These are phyloP conservation scores for Podarcis siculus DNA, from an alignment of 2,797 vertebrate species.

Conservation along the genomic window DNA sequence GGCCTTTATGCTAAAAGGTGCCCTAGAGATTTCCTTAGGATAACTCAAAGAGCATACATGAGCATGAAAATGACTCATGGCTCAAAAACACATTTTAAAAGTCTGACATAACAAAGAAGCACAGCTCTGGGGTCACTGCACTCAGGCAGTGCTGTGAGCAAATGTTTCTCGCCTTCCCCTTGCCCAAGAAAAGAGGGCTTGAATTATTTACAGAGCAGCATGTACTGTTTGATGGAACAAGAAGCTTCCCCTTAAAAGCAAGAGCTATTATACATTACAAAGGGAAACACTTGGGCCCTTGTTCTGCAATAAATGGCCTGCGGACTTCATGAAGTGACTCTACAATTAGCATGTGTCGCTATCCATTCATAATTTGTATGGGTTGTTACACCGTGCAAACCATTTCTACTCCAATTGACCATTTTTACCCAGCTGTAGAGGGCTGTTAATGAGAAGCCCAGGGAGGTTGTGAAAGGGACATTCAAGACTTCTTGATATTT, in stretches of 20 bases:
- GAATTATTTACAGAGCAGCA: conserved; percentile 19
- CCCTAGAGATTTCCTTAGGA: conserved; percentile 10
- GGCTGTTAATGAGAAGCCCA: conserved; percentile 3
- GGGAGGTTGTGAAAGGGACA: not conserved
- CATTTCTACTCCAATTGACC: not conserved
- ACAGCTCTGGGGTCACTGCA: conserved; percentile 30
- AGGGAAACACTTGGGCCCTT: not conserved
- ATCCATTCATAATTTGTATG: not conserved
- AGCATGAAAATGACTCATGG: conserved; percentile 47
- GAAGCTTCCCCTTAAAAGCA: not conserved
- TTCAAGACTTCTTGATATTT: not conserved
- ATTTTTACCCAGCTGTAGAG: not conserved
- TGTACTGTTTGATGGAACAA: conserved; percentile 21
- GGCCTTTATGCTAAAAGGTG: conserved; percentile 50
- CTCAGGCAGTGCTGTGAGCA: not conserved
- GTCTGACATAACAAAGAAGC: conserved; percentile 22
- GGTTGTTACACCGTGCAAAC: not conserved
- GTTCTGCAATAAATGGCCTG: not conserved
- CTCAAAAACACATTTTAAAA: conserved; percentile 48
- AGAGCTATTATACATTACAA: not conserved
- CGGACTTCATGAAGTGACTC: not conserved
- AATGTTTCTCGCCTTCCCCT: not conserved
- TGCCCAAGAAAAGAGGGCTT: not conserved
- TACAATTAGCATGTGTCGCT: not conserved
- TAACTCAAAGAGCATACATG: conserved; percentile 16